phyloP scores from a whole-genome alignment of 2,797 vertebrate genomes.

The Etheostoma perlongum region DNA sequence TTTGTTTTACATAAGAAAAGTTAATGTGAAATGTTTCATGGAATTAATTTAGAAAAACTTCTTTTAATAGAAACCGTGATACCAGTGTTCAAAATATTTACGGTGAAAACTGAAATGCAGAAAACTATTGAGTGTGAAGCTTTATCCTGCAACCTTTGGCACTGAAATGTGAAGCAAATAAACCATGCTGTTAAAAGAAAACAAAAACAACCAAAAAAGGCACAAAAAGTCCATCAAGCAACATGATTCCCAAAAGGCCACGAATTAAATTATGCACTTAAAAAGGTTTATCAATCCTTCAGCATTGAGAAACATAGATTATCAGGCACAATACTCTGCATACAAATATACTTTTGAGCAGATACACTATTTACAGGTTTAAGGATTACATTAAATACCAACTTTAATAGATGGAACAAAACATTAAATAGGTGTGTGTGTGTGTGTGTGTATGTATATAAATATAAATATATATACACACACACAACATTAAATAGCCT shows the following conservation, averaged over 20 bases:
- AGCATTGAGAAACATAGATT: conserved; percentile 52
- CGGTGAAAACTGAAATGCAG: conserved; percentile 1
- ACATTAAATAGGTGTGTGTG: conserved; percentile 42
- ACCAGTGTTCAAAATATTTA: conserved; percentile 7
- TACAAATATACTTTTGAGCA: conserved; percentile 55
- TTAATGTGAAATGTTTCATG: conserved; percentile 8
- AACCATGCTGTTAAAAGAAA: conserved; percentile 47
- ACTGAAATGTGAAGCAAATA: conserved; percentile 23
- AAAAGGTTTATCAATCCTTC: conserved; percentile 35
- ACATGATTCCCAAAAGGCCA: conserved; percentile 38
- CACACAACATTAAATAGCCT: conserved; percentile 32
- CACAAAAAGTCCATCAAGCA: conserved; percentile 26
- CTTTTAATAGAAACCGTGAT: conserved; percentile 6
- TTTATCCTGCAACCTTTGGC: conserved; percentile 16
- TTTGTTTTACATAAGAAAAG: neutral
- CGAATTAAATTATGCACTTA: conserved; percentile 29
- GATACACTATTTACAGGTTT: conserved; percentile 72
- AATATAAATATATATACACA: too few species aligned
- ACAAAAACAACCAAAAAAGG: conserved; percentile 24
- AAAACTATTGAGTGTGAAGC: conserved; percentile 9
- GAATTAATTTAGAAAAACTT: conserved; percentile 6
- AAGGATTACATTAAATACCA: conserved; percentile 69
- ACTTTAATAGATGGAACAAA: conserved; percentile 66
- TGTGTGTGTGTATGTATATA: too few species aligned
- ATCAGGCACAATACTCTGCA: conserved; percentile 29